phyloP scores from a whole-genome alignment of 2,888 invertebrate species.

The Abrostola tripartita region DNA sequence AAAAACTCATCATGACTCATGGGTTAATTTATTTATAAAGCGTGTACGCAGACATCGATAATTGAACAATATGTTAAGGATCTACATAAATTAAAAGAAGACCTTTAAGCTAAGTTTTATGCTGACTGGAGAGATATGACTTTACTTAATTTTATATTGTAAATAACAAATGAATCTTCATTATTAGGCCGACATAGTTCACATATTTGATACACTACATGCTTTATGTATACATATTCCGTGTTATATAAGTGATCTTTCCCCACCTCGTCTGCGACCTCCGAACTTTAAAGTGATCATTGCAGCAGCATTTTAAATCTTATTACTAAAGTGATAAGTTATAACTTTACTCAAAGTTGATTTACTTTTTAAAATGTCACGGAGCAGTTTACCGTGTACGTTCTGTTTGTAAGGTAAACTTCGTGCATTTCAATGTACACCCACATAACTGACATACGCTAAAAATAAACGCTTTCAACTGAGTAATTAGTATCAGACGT shows the following conservation, averaged over 20 bases:
- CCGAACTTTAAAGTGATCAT: slow-evolving; percentile 43
- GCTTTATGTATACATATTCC: slow-evolving; percentile 13
- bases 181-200: background rate
- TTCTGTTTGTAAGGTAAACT: slow-evolving; percentile 41
- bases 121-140: no score
- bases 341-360: slow-evolving; percentile 16
- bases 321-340: slow-evolving; percentile 20
- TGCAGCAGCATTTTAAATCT: slow-evolving; percentile 31
- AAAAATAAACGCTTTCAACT: slow-evolving; percentile 34
- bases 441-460: slow-evolving; percentile 20
- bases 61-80: no score
- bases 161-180: no score
- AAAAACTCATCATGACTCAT: no score
- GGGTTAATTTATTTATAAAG: no score
- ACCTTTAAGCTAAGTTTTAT: no score
- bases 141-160: no score
- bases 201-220: background rate
- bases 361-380: slow-evolving; percentile 43
- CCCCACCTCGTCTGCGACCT: slow-evolving; percentile 47
- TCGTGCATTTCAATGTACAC: slow-evolving; percentile 24
- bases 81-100: no score
- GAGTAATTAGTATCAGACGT: slow-evolving; percentile 34
- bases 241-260: slow-evolving; percentile 50
- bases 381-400: slow-evolving; percentile 11
- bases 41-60: no score